phyloP scores from a whole-genome alignment of 2,888 invertebrate genomes.

The Leptinotarsa tumamoca region DNA sequence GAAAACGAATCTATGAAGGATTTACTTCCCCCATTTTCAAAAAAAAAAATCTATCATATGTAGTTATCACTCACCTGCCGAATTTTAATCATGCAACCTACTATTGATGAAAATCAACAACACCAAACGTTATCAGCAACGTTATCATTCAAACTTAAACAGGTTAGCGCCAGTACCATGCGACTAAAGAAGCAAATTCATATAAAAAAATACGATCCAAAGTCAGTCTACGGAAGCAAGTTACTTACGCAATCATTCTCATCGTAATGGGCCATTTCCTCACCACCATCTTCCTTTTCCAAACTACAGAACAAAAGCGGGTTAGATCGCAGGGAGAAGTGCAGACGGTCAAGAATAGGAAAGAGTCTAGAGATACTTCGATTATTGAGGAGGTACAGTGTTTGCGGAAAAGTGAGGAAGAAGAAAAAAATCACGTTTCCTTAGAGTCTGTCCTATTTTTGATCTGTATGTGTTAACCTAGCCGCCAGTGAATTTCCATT shows the following conservation, averaged over 20 bases:
- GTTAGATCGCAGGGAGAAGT: slow-evolving; percentile 2
- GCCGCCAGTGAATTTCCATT: too few species aligned
- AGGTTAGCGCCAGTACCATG: slow-evolving; percentile 33
- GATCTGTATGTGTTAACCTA: too few species aligned
- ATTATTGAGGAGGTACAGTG: too few species aligned
- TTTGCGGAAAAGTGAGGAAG: too few species aligned
- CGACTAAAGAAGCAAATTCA: slow-evolving; percentile 38
- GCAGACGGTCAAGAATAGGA: slow-evolving; percentile 14
- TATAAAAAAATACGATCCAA: slow-evolving; percentile 13
- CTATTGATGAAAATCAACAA: not conserved
- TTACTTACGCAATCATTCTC: slow-evolving; percentile 65
- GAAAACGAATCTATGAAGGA: too few species aligned
- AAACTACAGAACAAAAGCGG: slow-evolving; percentile 56
- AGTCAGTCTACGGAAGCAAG: not conserved
- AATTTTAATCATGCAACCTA: slow-evolving; percentile 10
- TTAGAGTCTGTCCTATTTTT: too few species aligned
- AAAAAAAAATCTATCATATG: too few species aligned
- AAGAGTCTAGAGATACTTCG: too few species aligned
- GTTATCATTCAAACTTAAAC: slow-evolving; percentile 23
- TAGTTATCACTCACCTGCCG: slow-evolving; percentile 1
- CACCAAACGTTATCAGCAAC: not conserved
- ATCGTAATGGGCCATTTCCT: slow-evolving; percentile 65
- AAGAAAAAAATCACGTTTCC: too few species aligned
- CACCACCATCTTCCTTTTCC: slow-evolving; percentile 66
- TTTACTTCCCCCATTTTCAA: too few species aligned